phyloP scores from a whole-genome alignment of 2,888 invertebrate genomes.

The Caenorhabditis afra region DNA sequence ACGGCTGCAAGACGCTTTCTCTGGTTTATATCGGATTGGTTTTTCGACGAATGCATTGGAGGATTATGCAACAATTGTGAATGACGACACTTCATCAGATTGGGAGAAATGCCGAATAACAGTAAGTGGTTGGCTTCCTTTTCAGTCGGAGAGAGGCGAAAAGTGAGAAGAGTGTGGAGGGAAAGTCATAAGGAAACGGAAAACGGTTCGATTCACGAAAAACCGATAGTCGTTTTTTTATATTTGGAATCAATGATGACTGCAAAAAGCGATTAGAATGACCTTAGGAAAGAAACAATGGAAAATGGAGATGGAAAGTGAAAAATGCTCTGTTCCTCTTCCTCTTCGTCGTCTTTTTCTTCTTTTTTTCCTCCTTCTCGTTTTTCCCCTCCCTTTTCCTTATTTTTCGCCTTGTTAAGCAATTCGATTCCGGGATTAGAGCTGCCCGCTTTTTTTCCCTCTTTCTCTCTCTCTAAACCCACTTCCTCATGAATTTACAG shows the following conservation, averaged over 20 bases:
- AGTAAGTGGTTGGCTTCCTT: conserved; percentile 44
- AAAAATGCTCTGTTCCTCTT: not conserved
- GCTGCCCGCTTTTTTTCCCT: conserved; percentile 3
- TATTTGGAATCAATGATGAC: no score
- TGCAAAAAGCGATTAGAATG: no score
- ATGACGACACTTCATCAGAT: conserved; percentile 31
- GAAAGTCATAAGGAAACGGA: not conserved
- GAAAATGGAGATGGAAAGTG: no score
- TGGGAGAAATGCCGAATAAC: conserved; percentile 59
- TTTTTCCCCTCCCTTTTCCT: not conserved
- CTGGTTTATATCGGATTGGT: conserved; percentile 18
- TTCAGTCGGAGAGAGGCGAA: not conserved
- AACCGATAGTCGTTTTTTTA: no score
- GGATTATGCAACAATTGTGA: conserved; percentile 52
- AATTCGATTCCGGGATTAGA: no score
- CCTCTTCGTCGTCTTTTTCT: not conserved
- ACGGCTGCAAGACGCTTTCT: not conserved
- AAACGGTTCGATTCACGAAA: no score
- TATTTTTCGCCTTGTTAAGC: not conserved
- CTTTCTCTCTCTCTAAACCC: conserved; percentile 17
- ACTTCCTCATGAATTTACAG: conserved; percentile 14
- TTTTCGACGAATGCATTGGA: conserved; percentile 46
- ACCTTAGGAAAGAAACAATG: no score
- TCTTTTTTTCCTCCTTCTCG: not conserved
- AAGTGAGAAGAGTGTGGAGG: not conserved